A percentile compares a stretch with the other conserved stretches of the same genome.
phyloP scores from a whole-genome alignment of 2,113 vertebrate species.

The Ellobius talpinus region DNA sequence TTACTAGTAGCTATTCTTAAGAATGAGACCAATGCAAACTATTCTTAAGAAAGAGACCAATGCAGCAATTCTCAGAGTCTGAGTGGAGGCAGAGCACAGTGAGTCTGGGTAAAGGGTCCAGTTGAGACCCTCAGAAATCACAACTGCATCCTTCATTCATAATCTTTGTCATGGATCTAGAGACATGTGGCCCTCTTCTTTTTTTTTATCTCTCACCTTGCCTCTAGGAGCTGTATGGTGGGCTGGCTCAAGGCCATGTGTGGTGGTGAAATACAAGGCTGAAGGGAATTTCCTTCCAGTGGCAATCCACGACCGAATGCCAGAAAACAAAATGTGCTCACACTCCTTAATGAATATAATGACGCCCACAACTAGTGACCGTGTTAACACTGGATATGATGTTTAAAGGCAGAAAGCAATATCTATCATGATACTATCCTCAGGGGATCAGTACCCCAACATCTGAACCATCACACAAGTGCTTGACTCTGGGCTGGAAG shows the following conservation, averaged over 20 bases:
- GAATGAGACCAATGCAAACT: too few species aligned
- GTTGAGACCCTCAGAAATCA: not conserved
- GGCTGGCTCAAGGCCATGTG: not conserved
- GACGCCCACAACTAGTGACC: not conserved
- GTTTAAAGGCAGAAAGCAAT: constrained; percentile 7
- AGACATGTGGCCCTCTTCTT: not conserved
- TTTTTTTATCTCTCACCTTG: not conserved
- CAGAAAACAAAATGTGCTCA: constrained; percentile 37
- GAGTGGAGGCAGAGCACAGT: not conserved
- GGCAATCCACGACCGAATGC: not conserved
- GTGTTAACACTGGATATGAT: not conserved
- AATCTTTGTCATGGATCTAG: not conserved
- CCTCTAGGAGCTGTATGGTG: not conserved
- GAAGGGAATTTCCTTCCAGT: constrained; percentile 57
- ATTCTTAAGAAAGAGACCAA: not conserved
- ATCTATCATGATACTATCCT: not conserved
- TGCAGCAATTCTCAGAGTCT: not conserved
- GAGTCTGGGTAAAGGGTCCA: not conserved
- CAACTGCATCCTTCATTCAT: not conserved
- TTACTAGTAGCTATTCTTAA: not conserved
- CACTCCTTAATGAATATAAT: not conserved
- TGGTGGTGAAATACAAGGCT: constrained; percentile 52
- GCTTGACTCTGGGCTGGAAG: not conserved
- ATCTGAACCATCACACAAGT: not conserved
- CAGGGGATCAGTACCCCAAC: not conserved